Evolutionary conservation across 2,113 vertebrate genomes (phyloP).

Genomic region (Pithys albifrons): DNA sequence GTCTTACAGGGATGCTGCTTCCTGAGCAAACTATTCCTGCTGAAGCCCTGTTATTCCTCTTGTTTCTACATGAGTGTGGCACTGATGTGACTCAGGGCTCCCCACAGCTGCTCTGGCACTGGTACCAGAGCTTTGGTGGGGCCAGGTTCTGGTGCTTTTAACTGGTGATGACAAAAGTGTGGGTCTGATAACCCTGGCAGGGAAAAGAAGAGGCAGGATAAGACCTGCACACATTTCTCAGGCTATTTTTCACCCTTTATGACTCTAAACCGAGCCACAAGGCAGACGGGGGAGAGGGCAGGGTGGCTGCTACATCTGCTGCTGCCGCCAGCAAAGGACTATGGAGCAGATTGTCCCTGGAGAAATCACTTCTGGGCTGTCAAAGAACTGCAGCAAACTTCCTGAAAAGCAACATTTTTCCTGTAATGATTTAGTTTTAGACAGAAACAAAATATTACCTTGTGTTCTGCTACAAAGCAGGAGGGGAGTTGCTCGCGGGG

Average conservation of each 20-base stretch:
- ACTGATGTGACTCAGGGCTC: not conserved
- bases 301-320: not conserved
- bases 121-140: not conserved
- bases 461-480: not conserved
- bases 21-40: not conserved
- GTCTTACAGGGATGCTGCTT: not conserved
- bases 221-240: not conserved
- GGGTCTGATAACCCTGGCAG: not conserved
- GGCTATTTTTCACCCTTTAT: not conserved
- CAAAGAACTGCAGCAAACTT: not conserved
- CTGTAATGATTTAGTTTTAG: constrained; percentile 1
- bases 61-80: accelerated
- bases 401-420: constrained; percentile 17
- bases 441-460: constrained; percentile 9
- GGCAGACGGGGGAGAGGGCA: not conserved
- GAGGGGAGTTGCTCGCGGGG: not conserved
- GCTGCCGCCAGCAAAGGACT: accelerated
- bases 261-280: not conserved
- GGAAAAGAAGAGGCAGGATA: not conserved
- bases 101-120: not conserved
- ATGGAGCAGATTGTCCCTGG: not conserved
- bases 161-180: not conserved
- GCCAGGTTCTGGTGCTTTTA: not conserved
- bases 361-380: not conserved
- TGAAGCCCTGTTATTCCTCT: accelerated